Evolutionary conservation across 2,888 invertebrate genomes (phyloP).

Genomic region (Thera obeliscata): DNA sequence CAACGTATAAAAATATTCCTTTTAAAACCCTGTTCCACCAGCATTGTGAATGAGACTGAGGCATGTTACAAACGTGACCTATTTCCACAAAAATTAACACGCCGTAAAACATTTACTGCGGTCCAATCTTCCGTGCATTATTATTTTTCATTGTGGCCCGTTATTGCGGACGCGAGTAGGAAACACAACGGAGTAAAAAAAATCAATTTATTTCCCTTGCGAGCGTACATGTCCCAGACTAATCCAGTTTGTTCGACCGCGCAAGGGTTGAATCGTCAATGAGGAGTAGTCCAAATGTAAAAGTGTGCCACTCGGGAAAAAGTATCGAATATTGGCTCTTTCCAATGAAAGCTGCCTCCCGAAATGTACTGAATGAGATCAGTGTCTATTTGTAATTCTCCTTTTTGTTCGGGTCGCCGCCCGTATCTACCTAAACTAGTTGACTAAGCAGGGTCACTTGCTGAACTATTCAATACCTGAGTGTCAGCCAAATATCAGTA

Average conservation of each 20-base stretch:
- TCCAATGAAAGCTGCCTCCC: constrained; percentile 65
- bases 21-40: constrained; percentile 33
- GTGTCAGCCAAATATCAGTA: constrained; percentile 1
- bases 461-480: constrained; percentile 30
- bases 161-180: constrained; percentile 72
- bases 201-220: constrained; percentile 82
- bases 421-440: constrained; percentile 40
- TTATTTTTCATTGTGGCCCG: constrained; percentile 75
- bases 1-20: constrained; percentile 32
- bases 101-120: constrained; percentile 56
- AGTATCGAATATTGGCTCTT: constrained; percentile 74
- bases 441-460: constrained; percentile 34
- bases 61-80: constrained; percentile 45
- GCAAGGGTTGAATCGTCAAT: constrained; percentile 83
- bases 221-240: constrained; percentile 79
- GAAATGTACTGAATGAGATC: constrained; percentile 52
- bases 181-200: constrained; percentile 73
- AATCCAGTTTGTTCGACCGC: constrained; percentile 83
- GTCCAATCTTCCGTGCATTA: constrained; percentile 66
- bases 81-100: constrained; percentile 44
- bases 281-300: constrained; percentile 78
- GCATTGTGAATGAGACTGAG: constrained; percentile 38
- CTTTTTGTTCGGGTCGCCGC: constrained; percentile 50
- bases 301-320: constrained; percentile 71
- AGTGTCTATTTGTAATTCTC: constrained; percentile 65